Conservation (phyloP, 2,888 invertebrate species). For the Xanthia icteritia region DNA sequence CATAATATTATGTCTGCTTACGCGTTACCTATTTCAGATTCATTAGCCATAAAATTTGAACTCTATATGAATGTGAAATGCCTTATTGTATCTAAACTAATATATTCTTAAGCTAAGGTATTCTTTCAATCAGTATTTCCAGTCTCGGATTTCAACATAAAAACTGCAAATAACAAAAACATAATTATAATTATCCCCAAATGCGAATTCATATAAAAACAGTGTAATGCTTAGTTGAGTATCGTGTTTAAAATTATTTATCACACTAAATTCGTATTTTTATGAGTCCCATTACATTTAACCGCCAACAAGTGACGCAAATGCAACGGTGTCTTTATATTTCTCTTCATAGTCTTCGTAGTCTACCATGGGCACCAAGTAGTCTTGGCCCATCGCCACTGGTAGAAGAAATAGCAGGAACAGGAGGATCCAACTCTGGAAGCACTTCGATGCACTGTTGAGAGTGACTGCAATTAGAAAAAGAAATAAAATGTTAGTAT, state of each 20-base stretch:
- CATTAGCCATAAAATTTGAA: too few relatives aligned
- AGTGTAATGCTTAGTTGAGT: conserved; percentile 40
- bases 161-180: neutral
- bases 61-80: too few relatives aligned
- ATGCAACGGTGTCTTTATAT: conserved; percentile 54
- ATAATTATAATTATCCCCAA: neutral
- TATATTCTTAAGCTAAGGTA: too few relatives aligned
- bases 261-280: conserved; percentile 66
- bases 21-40: too few relatives aligned
- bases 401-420: conserved; percentile 81
- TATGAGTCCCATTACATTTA: conserved; percentile 61
- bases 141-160: neutral
- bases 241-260: conserved; percentile 54
- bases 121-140: neutral
- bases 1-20: too few relatives aligned
- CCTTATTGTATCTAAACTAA: too few relatives aligned
- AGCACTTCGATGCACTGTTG: conserved; percentile 75
- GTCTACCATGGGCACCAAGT: conserved; percentile 62
- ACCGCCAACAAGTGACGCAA: conserved; percentile 75
- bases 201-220: conserved; percentile 40
- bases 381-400: conserved; percentile 76
- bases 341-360: conserved; percentile 72
- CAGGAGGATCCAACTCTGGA: conserved; percentile 80
- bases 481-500: conserved; percentile 13
- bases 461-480: conserved; percentile 82